Conservation (phyloP, 1,140 invertebrate genomes). For the Dufourea novaeangliae region DNA sequence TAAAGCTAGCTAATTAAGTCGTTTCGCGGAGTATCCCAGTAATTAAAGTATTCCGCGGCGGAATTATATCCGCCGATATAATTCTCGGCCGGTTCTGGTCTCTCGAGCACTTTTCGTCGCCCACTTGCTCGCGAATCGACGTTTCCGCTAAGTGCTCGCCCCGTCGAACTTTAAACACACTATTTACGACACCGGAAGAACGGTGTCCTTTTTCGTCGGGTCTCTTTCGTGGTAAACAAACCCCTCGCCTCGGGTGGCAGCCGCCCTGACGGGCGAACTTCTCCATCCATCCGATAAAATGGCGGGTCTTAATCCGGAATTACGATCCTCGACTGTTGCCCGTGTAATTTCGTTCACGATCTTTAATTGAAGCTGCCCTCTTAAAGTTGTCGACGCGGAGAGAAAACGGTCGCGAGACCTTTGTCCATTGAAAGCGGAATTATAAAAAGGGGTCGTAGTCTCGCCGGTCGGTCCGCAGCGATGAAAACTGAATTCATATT, state of each 20-base stretch:
- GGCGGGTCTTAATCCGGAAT: neutral
- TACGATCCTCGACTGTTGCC: neutral
- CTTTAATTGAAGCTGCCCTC: neutral
- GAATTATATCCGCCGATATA: constrained; percentile 21
- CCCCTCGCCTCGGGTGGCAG: too few species aligned
- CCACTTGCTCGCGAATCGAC: neutral
- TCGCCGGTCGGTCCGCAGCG: too few species aligned
- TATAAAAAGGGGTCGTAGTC: too few species aligned
- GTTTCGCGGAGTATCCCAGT: neutral
- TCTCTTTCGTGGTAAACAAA: neutral
- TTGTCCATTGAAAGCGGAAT: too few species aligned
- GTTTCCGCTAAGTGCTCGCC: constrained; percentile 1
- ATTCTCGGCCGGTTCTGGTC: neutral
- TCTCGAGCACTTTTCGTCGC: neutral
- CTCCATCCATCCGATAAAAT: neutral
- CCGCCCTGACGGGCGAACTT: too few species aligned
- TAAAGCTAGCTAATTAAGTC: constrained; percentile 9
- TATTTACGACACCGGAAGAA: neutral
- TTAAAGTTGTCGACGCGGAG: too few species aligned
- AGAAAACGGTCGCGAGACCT: too few species aligned
- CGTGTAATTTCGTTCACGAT: neutral
- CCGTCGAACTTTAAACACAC: neutral
- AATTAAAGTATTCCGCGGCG: neutral
- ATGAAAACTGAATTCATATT: too few species aligned
- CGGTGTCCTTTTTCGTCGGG: neutral